Percentiles rank a stretch among this genome's conserved stretches.
Conservation (phyloP, 2,888 invertebrate species). For the Hypomecis punctinalis region DNA sequence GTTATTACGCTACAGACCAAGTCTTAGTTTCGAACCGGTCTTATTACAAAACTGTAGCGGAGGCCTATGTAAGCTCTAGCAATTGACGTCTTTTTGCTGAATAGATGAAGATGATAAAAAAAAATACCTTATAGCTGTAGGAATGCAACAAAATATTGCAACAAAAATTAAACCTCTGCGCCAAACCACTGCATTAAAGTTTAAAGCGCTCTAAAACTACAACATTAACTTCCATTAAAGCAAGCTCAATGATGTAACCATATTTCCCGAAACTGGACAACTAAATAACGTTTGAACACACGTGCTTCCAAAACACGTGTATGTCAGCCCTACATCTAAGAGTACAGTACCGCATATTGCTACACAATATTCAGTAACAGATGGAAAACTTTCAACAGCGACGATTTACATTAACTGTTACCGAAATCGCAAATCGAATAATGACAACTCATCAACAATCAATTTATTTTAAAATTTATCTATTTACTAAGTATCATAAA, state of each 20-base stretch:
- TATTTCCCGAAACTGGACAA: slow-evolving; percentile 40
- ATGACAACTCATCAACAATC: no score
- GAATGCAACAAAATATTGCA: background rate
- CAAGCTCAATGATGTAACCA: slow-evolving; percentile 31
- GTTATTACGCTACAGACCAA: no score
- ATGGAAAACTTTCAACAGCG: background rate
- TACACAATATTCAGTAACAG: background rate
- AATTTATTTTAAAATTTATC: no score
- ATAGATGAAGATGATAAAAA: no score
- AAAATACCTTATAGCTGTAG: no score
- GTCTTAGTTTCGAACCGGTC: no score
- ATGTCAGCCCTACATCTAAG: background rate
- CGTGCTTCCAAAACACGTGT: slow-evolving; percentile 30
- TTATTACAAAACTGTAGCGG: no score
- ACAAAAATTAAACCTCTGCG: background rate
- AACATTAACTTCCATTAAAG: slow-evolving; percentile 42
- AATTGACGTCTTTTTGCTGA: no score
- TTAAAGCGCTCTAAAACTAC: slow-evolving; percentile 37
- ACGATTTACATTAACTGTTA: no score
- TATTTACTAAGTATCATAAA: no score
- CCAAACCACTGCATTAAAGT: slow-evolving; percentile 13
- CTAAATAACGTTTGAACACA: slow-evolving; percentile 40
- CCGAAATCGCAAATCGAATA: no score
- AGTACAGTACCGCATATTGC: slow-evolving; percentile 3
- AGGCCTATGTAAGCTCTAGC: no score